Percentiles rank a stretch among this genome's conserved stretches.
phyloP scores from a whole-genome alignment of 2,113 vertebrate species.

The Bubo scandiacus region DNA sequence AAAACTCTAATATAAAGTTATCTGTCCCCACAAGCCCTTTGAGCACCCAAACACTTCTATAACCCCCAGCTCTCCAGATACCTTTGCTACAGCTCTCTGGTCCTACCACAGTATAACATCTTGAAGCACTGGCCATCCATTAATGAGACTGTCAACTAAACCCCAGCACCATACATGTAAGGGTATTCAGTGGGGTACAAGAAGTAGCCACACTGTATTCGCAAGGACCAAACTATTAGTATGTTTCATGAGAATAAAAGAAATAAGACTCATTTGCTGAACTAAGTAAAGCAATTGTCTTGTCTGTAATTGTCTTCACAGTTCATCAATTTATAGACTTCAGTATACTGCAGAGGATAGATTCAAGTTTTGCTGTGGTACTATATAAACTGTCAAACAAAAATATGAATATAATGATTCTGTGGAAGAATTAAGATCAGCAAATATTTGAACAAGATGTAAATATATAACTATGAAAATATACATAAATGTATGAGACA shows the following conservation, averaged over 20 bases:
- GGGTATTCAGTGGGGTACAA: not conserved
- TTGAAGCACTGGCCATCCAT: not conserved
- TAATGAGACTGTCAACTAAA: not conserved
- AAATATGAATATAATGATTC: not conserved
- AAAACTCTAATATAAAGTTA: not conserved
- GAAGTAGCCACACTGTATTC: not conserved
- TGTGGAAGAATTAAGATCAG: not conserved
- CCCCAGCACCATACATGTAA: rapidly evolving
- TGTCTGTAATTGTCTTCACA: not conserved
- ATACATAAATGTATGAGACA: not conserved
- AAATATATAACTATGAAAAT: not conserved
- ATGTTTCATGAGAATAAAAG: not conserved
- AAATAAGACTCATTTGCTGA: not conserved
- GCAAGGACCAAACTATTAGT: not conserved
- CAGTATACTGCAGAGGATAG: not conserved
- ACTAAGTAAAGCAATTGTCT: not conserved
- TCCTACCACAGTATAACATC: not conserved
- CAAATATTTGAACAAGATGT: not conserved
- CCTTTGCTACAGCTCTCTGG: not conserved
- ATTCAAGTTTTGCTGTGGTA: not conserved
- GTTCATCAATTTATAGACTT: not conserved
- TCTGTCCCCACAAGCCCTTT: not conserved
- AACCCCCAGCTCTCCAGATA: not conserved
- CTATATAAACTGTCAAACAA: not conserved
- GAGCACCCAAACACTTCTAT: not conserved